Percentiles rank a stretch among this genome's conserved stretches.
Evolutionary conservation across 1,140 invertebrate genomes (phyloP).

Genomic region (Magallana ariakensis): DNA sequence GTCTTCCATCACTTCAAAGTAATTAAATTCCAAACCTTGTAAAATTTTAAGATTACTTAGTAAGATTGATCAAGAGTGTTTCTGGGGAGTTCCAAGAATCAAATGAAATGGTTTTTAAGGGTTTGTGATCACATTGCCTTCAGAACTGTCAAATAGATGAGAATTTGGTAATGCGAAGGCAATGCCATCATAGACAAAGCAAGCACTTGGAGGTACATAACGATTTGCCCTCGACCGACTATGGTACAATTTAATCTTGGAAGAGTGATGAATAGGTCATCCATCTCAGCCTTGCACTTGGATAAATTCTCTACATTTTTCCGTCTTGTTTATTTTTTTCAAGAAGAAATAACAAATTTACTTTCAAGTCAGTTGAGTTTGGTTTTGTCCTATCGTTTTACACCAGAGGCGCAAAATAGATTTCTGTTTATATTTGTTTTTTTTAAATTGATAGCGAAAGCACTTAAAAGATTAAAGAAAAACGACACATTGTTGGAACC

Average conservation of each 20-base stretch:
- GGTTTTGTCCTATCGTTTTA: too few species aligned
- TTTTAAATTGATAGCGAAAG: too few species aligned
- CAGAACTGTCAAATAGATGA: slow-evolving; percentile 30
- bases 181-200: not conserved
- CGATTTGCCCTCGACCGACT: slow-evolving; percentile 31
- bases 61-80: slow-evolving; percentile 20
- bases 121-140: slow-evolving; percentile 28
- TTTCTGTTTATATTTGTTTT: too few species aligned
- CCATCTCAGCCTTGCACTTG: not conserved
- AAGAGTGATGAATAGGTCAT: slow-evolving; percentile 26
- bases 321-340: not conserved
- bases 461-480: too few species aligned
- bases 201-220: slow-evolving; percentile 16
- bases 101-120: not conserved
- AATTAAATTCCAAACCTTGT: not conserved
- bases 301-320: slow-evolving; percentile 14
- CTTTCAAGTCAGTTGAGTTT: too few species aligned
- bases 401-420: too few species aligned
- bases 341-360: too few species aligned
- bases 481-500: too few species aligned
- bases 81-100: not conserved
- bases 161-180: slow-evolving; percentile 12
- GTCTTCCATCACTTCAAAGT: slow-evolving; percentile 22
- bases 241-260: slow-evolving; percentile 19
- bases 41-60: not conserved